Conservation (phyloP, 2,888 invertebrate genomes). For the Theretra japonica region DNA sequence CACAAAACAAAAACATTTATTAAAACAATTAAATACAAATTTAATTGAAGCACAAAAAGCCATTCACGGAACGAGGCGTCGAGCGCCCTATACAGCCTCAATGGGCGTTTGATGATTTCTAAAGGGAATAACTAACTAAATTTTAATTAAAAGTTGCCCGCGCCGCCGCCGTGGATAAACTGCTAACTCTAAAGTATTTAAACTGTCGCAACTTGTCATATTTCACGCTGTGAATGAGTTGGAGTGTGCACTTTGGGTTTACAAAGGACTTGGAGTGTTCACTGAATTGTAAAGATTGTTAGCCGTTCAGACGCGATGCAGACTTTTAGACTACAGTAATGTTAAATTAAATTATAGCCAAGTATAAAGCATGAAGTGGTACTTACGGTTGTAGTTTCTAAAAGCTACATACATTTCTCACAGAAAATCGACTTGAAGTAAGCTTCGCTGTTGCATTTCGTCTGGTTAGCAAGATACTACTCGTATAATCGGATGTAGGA, state of each 20-base stretch:
- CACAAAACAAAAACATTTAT: not conserved
- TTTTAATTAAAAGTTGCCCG: conserved; percentile 19
- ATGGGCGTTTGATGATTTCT: conserved; percentile 10
- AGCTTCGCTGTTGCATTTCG: no score
- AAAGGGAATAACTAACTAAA: conserved; percentile 16
- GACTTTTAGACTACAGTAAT: no score
- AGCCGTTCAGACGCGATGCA: no score
- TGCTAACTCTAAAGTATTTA: not conserved
- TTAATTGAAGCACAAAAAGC: not conserved
- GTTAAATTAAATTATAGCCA: no score
- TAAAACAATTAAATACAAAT: not conserved
- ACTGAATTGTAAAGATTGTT: no score
- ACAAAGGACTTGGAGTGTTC: not conserved
- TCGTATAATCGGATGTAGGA: no score
- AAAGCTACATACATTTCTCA: no score
- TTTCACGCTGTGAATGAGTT: not conserved
- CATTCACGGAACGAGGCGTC: not conserved
- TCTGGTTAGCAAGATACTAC: no score
- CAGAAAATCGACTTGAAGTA: no score
- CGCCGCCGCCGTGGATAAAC: not conserved
- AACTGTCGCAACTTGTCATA: conserved; percentile 15
- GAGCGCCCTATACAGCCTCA: not conserved
- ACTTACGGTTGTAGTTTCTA: no score
- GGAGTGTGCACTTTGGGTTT: not conserved
- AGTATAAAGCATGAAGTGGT: no score